Conservation (phyloP, 2,113 vertebrate species). For the human region DNA sequence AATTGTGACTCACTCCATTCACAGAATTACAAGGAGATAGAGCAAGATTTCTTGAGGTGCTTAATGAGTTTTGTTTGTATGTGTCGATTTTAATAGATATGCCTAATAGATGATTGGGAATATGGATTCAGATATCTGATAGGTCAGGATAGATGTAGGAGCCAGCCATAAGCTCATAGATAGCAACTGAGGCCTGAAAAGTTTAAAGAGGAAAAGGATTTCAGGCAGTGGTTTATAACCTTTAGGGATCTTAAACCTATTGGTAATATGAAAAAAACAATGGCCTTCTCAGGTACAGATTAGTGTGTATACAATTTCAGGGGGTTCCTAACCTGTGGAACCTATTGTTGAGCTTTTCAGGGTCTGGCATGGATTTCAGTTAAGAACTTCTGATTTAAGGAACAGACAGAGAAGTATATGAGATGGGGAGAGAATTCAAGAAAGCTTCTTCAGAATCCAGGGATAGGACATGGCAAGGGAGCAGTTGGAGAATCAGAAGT, state of each 20-base stretch:
- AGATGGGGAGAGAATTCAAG: neutral
- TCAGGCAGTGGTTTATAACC: neutral
- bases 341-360: neutral
- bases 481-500: neutral
- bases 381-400: neutral
- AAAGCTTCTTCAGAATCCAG: neutral
- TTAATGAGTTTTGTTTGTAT: neutral
- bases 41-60: neutral
- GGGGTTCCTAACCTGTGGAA: neutral
- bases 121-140: neutral
- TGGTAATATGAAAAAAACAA: neutral
- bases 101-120: neutral
- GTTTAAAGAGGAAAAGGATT: neutral
- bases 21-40: neutral
- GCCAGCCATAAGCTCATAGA: neutral
- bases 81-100: neutral
- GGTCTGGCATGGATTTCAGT: neutral
- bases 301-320: neutral
- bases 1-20: neutral
- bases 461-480: neutral
- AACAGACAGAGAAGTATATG: neutral
- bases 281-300: neutral
- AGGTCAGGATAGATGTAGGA: neutral
- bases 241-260: neutral
- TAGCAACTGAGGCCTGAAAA: neutral